Percentiles rank a stretch among this genome's conserved stretches.
These are phyloP conservation scores for Strix aluco DNA, from an alignment of 2,113 vertebrate genomes.

Conservation along the genomic window DNA sequence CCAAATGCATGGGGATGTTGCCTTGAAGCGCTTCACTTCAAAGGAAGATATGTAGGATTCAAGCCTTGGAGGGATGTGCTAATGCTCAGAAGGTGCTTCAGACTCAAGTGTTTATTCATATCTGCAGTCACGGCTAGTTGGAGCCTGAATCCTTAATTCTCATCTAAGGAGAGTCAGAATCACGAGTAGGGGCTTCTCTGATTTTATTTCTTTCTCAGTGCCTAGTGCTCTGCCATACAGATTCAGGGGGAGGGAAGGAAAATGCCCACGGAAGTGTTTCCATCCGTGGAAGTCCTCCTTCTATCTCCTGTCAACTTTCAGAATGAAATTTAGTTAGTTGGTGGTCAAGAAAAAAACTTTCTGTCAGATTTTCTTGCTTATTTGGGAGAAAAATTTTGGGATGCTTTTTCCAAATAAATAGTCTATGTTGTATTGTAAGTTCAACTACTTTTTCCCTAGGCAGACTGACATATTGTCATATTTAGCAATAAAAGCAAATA, in stretches of 20 bases:
- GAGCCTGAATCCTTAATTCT: background rate
- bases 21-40: background rate
- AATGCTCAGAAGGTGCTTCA: background rate
- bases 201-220: background rate
- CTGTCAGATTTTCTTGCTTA: background rate
- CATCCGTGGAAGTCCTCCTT: background rate
- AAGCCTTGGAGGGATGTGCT: background rate
- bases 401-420: background rate
- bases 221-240: background rate
- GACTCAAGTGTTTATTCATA: background rate
- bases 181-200: background rate
- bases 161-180: background rate
- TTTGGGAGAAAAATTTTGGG: background rate
- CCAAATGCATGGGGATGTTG: background rate
- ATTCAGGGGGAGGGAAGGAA: background rate
- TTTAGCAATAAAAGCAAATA: background rate
- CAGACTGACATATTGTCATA: background rate
- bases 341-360: background rate
- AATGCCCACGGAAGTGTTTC: background rate
- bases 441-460: background rate
- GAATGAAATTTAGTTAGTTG: background rate
- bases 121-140: background rate
- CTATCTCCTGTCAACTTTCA: background rate
- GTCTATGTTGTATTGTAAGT: background rate
- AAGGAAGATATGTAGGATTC: background rate